phyloP scores from a whole-genome alignment of 2,888 invertebrate species.

The Hybos culiciformis region DNA sequence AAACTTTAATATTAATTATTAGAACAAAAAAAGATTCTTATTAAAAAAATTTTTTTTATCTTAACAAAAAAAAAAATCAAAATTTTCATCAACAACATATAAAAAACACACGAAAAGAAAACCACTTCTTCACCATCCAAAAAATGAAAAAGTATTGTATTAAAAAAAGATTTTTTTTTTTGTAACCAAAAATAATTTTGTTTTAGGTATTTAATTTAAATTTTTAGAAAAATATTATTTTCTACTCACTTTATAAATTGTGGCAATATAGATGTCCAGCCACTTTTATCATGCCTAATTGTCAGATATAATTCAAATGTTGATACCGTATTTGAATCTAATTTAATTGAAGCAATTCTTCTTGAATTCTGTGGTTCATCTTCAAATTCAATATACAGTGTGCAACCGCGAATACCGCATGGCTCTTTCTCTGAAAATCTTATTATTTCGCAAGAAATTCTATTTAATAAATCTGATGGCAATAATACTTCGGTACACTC shows the following conservation, averaged over 20 bases:
- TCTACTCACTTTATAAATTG: constrained; percentile 30
- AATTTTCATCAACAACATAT: no score
- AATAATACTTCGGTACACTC: constrained; percentile 30
- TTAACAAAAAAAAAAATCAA: no score
- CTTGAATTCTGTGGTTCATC: constrained; percentile 28
- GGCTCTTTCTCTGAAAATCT: constrained; percentile 29
- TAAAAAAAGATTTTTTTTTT: no score
- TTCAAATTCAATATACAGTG: constrained; percentile 29
- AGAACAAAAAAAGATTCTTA: no score
- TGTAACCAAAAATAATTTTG: no score
- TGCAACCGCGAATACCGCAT: constrained; percentile 28
- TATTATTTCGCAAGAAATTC: constrained; percentile 28
- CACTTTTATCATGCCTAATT: constrained; percentile 28
- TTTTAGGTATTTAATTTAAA: no score
- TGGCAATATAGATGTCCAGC: constrained; percentile 27
- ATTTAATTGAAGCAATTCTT: constrained; percentile 26
- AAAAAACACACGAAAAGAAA: no score
- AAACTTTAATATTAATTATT: no score
- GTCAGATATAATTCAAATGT: constrained; percentile 29
- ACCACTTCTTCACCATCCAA: no score
- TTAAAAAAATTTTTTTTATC: no score
- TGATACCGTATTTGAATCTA: constrained; percentile 28
- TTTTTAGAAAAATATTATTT: no score
- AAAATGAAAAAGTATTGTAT: no score
- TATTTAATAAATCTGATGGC: constrained; percentile 31